These are phyloP conservation scores for Aphelenchoides besseyi DNA, from an alignment of 1,140 invertebrate species.

Conservation along the genomic window DNA sequence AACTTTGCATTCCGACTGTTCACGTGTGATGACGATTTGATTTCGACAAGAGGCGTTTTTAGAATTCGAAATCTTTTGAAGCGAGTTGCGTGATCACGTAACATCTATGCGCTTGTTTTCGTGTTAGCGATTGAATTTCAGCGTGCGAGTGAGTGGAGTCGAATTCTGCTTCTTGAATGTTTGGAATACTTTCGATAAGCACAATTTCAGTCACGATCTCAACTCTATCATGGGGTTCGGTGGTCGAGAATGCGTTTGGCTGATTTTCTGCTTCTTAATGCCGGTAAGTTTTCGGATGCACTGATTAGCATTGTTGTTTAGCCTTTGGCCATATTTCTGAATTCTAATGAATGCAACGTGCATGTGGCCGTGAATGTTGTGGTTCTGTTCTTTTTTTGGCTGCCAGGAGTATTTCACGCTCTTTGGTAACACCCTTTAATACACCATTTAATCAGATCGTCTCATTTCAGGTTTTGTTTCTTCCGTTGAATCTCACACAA, in stretches of 20 bases:
- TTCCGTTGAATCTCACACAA: neutral
- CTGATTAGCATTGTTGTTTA: neutral
- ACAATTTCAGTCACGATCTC: too few relatives aligned
- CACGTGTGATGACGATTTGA: too few relatives aligned
- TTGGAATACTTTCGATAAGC: too few relatives aligned
- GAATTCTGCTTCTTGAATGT: too few relatives aligned
- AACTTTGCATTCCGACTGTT: too few relatives aligned
- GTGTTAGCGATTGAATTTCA: too few relatives aligned
- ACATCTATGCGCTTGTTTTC: too few relatives aligned
- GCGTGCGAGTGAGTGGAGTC: too few relatives aligned
- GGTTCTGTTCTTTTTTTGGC: neutral
- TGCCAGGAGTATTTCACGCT: neutral
- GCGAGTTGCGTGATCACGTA: too few relatives aligned
- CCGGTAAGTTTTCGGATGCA: neutral
- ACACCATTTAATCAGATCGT: neutral
- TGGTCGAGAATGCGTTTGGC: neutral
- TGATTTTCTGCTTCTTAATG: neutral
- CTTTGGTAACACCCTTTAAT: neutral
- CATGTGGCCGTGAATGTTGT: neutral
- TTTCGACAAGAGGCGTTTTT: too few relatives aligned
- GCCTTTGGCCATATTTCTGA: neutral
- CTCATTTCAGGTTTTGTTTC: neutral
- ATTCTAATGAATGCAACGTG: neutral
- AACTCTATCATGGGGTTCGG: neutral
- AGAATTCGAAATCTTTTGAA: too few relatives aligned